These are phyloP conservation scores for Aegithalos caudatus DNA, from an alignment of 2,113 vertebrate genomes.

Conservation along the genomic window DNA sequence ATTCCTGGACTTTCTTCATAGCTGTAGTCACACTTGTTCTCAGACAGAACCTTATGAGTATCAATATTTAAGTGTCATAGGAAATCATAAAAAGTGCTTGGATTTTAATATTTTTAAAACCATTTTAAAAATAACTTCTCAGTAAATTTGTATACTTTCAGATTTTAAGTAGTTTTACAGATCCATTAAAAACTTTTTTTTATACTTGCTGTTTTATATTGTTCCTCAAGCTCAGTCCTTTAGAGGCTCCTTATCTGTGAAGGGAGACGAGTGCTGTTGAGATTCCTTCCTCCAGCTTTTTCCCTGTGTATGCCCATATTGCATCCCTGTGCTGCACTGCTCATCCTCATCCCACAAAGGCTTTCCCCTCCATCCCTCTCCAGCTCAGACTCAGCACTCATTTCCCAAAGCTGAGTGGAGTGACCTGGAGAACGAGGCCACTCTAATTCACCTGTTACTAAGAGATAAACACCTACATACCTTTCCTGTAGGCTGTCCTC, in stretches of 20 bases:
- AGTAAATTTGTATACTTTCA: neutral
- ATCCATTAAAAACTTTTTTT: neutral
- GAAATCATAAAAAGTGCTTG: neutral
- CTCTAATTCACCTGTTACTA: neutral
- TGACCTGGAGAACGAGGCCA: neutral
- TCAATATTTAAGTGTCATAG: neutral
- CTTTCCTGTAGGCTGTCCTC: neutral
- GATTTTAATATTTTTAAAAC: neutral
- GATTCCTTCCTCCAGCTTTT: neutral
- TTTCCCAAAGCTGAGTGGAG: neutral
- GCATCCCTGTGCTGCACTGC: neutral
- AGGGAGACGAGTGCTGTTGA: neutral
- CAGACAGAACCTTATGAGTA: neutral
- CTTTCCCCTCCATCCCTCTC: neutral
- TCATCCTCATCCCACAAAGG: neutral
- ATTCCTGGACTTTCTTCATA: neutral
- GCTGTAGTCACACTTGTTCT: neutral
- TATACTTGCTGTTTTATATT: neutral
- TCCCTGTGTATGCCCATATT: accelerated
- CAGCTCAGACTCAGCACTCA: neutral
- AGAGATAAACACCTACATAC: neutral
- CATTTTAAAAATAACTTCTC: neutral
- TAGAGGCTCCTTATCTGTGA: neutral
- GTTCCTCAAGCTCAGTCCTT: neutral
- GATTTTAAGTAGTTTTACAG: neutral